Base-by-base conservation (phyloP, 2,113 vertebrate genomes). In the Heterocephalus glaber region DNA sequence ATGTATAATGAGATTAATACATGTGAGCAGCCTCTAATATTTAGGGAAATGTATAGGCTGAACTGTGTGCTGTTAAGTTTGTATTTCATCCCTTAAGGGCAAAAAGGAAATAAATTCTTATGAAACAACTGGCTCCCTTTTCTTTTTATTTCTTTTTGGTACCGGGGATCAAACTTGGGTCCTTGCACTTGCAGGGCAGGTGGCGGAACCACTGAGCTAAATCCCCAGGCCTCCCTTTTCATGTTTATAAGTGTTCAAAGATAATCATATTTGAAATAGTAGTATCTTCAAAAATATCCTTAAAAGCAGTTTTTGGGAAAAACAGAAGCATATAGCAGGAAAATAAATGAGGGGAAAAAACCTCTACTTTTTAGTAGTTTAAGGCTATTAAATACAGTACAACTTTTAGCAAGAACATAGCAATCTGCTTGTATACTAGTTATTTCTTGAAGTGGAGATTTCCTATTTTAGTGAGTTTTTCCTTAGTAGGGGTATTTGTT, bases 321-420 rank as follows among this genome's bases (percentile, higher is more conserved):
- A 86, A 60, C n/a, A n/a, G n/a, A 66, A 14, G 76, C 35, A 81
- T 81, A 61, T 60, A 86, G 54, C 30, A 91, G 44, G 41, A 82
- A 93, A 60, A 95, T 17, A 90, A 90, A 77, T 95, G 86, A 66
- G 33, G n/a, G n/a, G 66, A 41, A 54, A 60, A 85, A 86, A 90
- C 4, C 72, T 49, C 44, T 47, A 7, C 4, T 26, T 61, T 92
- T 72, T 16, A 65, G n/a, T 77, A 60, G 56, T 47, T 94, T 79
- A 85, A 86, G 85, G 65, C 38, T 49, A 47, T 68, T 33, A 72
- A 84, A 77, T 49, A 49, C 13, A 9, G 26, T 44, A 77, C 14
- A 38, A 80, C 26, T 76, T 12, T 66, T 74, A 90, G 60, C 16
- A 92, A 91, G 44, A 92, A 95, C 83, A 88, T 16, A 76, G 2